Evolutionary conservation across 2,797 vertebrate genomes (phyloP).

Genomic region (Nyctalus aviator): DNA sequence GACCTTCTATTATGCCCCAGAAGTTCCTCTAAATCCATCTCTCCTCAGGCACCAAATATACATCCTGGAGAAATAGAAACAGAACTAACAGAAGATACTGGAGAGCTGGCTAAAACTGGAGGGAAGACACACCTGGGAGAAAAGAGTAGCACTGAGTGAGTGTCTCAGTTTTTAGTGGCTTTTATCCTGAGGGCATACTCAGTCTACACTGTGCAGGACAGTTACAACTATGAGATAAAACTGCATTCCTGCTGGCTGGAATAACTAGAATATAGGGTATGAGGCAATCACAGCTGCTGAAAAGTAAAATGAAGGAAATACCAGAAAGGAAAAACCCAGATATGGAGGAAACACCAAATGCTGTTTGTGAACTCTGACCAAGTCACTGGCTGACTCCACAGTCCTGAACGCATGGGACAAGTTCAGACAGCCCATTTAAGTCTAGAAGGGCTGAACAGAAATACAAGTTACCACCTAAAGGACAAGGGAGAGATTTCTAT

Average conservation of each 20-base stretch:
- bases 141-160: neutral
- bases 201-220: neutral
- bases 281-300: neutral
- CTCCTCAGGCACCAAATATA: neutral
- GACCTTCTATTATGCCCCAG: no score
- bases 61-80: neutral
- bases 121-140: neutral
- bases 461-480: neutral
- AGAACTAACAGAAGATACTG: neutral
- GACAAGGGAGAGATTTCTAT: neutral
- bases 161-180: neutral
- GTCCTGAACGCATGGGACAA: rapidly evolving
- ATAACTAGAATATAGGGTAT: neutral
- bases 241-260: neutral
- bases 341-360: neutral
- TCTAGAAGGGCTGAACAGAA: neutral
- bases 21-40: neutral
- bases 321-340: neutral
- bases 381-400: no score
- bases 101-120: neutral
- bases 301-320: neutral
- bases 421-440: no score
- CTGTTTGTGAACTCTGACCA: neutral
- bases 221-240: neutral
- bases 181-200: neutral